phyloP scores from a whole-genome alignment of 1,140 invertebrate genomes.

The Lethocerus indicus region DNA sequence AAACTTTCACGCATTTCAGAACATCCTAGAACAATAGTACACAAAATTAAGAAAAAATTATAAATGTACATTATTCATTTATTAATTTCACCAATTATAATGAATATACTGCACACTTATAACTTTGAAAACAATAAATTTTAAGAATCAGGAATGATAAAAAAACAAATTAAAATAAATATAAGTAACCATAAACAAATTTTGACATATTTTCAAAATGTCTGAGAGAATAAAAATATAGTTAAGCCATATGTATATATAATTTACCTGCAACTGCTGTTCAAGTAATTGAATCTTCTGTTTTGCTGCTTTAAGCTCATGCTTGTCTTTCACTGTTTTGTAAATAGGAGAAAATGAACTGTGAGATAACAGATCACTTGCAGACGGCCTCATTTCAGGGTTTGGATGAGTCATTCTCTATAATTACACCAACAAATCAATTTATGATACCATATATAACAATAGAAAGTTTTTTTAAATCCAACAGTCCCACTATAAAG shows the following conservation, averaged over 20 bases:
- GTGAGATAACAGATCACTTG: slow-evolving; percentile 6
- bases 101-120: too few relatives aligned
- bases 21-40: slow-evolving; percentile 8
- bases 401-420: slow-evolving; percentile 11
- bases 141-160: too few relatives aligned
- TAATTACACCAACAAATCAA: slow-evolving; percentile 3
- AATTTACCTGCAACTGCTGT: slow-evolving; percentile 8
- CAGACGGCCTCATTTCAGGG: slow-evolving; percentile 7
- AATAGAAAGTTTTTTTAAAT: background rate
- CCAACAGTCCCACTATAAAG: background rate
- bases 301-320: slow-evolving; percentile 10
- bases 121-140: too few relatives aligned
- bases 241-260: too few relatives aligned
- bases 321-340: slow-evolving; percentile 11
- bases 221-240: too few relatives aligned
- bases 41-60: background rate
- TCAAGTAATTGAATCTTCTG: slow-evolving; percentile 12
- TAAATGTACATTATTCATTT: background rate
- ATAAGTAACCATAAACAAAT: too few relatives aligned
- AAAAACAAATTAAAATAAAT: too few relatives aligned
- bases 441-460: background rate
- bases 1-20: slow-evolving; percentile 9
- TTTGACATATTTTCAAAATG: too few relatives aligned
- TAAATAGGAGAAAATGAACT: slow-evolving; percentile 8
- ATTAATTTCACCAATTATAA: too few relatives aligned